Conservation (phyloP, 2,113 vertebrate species). For the Probosciger aterrimus region DNA sequence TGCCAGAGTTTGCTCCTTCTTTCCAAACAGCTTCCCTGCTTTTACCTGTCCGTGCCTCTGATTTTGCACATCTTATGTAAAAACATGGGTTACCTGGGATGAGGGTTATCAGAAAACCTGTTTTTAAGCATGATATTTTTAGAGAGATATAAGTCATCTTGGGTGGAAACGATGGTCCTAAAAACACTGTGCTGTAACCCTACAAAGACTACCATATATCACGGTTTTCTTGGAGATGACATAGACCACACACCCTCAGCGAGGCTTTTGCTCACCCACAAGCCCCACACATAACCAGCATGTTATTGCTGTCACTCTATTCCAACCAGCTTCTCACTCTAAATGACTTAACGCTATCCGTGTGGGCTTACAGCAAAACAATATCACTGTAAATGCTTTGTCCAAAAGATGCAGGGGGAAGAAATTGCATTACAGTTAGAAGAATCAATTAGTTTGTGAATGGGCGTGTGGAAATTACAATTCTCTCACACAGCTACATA, state of each 20-base stretch:
- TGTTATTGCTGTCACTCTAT: conserved; percentile 13
- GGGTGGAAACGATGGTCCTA: neutral
- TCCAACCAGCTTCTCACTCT: neutral
- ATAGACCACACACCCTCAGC: neutral
- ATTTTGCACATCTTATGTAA: neutral
- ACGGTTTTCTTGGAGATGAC: neutral
- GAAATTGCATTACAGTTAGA: conserved; percentile 68
- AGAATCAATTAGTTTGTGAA: conserved; percentile 74
- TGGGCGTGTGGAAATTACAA: conserved; percentile 71
- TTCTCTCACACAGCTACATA: conserved; percentile 56
- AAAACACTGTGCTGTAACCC: neutral
- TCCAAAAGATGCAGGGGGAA: conserved; percentile 45
- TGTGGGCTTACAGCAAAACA: conserved; percentile 41
- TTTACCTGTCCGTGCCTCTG: neutral
- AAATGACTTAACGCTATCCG: neutral
- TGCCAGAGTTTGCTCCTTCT: neutral
- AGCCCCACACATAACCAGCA: neutral
- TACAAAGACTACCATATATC: neutral
- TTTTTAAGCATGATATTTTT: neutral
- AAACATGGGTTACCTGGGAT: neutral
- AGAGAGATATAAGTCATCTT: neutral
- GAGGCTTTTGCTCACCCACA: neutral
- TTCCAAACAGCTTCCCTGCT: neutral
- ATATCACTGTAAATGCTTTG: conserved; percentile 34
- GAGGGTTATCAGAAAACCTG: neutral